These are phyloP conservation scores for Xyrauchen texanus DNA, from an alignment of 2,113 vertebrate species.

Conservation along the genomic window DNA sequence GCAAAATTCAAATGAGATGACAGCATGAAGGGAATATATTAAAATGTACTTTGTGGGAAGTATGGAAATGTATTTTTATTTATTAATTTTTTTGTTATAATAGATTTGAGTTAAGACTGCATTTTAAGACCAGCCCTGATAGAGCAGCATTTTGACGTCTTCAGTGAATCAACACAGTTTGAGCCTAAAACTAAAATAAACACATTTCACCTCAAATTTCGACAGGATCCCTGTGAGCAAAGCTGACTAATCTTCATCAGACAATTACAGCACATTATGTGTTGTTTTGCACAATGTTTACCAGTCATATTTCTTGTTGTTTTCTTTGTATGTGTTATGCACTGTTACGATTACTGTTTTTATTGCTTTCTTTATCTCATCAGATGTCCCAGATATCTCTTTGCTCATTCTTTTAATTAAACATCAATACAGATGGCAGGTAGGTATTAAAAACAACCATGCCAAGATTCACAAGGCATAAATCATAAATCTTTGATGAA, in stretches of 20 bases:
- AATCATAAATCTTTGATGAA: conserved; percentile 29
- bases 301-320: not conserved
- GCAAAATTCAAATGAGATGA: conserved; percentile 3
- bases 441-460: conserved; percentile 33
- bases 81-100: not conserved
- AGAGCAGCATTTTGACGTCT: no score
- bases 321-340: conserved; percentile 9
- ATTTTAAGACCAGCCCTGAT: no score
- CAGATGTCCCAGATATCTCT: conserved; percentile 16
- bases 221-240: not conserved
- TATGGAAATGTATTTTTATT: not conserved
- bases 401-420: conserved; percentile 40
- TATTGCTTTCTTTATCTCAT: conserved; percentile 33
- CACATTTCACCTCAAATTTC: no score
- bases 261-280: not conserved
- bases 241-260: not conserved
- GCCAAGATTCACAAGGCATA: conserved; percentile 24
- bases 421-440: conserved; percentile 43
- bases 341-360: conserved; percentile 17
- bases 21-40: not conserved
- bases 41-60: not conserved
- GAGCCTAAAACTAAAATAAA: no score
- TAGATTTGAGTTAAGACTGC: no score
- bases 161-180: no score
- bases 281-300: not conserved